Evolutionary conservation across 2,113 vertebrate genomes (phyloP).

Genomic region (Piaya cayana): DNA sequence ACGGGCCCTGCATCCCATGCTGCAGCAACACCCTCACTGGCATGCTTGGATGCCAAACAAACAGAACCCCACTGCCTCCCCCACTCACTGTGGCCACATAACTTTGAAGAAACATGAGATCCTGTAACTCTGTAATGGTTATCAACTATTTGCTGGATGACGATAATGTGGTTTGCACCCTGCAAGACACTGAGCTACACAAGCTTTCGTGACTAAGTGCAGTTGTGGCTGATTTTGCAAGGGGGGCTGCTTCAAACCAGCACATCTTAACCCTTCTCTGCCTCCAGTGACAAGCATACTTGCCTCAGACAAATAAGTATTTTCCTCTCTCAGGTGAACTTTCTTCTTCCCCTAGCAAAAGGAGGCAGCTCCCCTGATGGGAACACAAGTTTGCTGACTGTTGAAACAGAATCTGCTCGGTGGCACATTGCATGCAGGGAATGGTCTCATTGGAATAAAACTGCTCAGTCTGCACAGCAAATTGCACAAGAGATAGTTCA

Average conservation of each 20-base stretch:
- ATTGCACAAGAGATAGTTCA: neutral
- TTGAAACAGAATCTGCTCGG: neutral
- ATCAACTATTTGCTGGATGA: neutral
- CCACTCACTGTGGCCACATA: neutral
- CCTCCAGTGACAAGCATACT: neutral
- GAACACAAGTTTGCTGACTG: neutral
- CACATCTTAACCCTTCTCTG: neutral
- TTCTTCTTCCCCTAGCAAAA: neutral
- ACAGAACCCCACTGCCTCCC: neutral
- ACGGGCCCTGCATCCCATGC: neutral
- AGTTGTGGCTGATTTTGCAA: neutral
- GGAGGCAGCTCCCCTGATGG: neutral
- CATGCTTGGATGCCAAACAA: neutral
- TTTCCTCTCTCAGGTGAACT: neutral
- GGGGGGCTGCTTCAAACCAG: neutral
- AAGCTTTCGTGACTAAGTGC: neutral
- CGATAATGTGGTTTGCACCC: accelerated
- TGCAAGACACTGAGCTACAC: neutral
- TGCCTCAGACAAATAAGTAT: neutral
- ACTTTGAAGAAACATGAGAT: accelerated
- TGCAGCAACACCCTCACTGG: neutral
- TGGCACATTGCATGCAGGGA: neutral
- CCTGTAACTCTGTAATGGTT: accelerated
- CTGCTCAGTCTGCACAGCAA: neutral
- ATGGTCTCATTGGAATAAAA: neutral